phyloP scores from a whole-genome alignment of 53 echinoderm and acorn worm species.

The Zoroaster sp. region DNA sequence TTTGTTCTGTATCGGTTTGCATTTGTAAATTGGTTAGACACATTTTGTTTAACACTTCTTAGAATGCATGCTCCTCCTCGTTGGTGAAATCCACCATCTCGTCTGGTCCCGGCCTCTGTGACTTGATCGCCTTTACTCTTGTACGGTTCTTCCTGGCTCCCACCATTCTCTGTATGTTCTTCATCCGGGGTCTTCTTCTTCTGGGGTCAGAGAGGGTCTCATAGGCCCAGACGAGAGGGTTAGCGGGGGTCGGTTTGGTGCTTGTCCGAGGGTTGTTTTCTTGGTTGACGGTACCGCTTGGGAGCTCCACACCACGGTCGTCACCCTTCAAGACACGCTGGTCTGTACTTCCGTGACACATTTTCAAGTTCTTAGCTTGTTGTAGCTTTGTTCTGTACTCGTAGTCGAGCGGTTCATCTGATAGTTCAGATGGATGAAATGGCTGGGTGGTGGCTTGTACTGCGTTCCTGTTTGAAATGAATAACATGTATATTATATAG shows the following conservation, averaged over 20 bases:
- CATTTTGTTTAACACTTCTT: too few species aligned
- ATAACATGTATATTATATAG: too few species aligned
- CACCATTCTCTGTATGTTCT: neutral
- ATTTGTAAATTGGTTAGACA: too few species aligned
- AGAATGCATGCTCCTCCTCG: neutral
- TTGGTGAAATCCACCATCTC: neutral
- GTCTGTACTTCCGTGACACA: neutral
- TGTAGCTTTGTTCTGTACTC: neutral
- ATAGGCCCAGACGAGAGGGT: neutral
- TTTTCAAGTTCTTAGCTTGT: neutral
- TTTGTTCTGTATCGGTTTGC: too few species aligned
- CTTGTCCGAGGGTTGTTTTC: neutral
- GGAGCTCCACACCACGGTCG: neutral
- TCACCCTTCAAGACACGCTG: neutral
- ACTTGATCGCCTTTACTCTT: neutral
- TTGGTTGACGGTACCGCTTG: neutral
- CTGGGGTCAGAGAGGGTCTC: neutral
- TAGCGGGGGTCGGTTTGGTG: neutral
- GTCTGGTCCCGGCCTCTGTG: conserved; percentile 19
- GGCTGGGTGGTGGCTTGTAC: neutral
- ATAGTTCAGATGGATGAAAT: neutral
- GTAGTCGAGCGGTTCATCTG: neutral
- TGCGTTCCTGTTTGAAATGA: too few species aligned
- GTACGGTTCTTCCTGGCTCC: neutral
- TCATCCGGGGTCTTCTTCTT: neutral